Evolutionary conservation across 64 coral and sea anemone genomes (phyloP).

Genomic region (Stichodactyla mertensii): DNA sequence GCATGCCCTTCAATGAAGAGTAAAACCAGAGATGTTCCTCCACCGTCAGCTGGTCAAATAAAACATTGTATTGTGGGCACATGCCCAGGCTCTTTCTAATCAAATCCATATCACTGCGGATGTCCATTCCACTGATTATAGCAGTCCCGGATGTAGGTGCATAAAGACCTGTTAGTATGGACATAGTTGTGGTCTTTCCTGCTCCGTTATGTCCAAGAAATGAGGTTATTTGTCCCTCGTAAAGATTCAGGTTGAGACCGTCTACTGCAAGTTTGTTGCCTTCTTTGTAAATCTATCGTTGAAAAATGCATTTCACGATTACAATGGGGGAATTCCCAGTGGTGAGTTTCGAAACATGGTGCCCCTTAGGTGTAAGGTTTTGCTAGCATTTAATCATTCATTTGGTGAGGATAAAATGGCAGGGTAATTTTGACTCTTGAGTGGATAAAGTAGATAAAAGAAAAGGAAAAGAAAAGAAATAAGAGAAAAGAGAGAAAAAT

Average conservation of each 20-base stretch:
- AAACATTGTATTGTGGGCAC: constrained; percentile 96
- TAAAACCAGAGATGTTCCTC: constrained; percentile 97
- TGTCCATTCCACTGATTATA: constrained; percentile 79
- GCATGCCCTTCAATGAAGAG: constrained; percentile 81
- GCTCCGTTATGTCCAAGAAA: constrained; percentile 98
- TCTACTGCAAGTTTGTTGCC: constrained; percentile 93
- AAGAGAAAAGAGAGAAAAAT: too few relatives aligned
- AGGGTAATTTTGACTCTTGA: too few relatives aligned
- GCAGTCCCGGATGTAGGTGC: constrained; percentile 89
- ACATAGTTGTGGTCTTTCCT: constrained; percentile 98
- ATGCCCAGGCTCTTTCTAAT: constrained; percentile 92
- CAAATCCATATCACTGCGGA: constrained; percentile 72
- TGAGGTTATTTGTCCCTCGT: constrained; percentile 91
- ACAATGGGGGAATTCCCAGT: too few relatives aligned
- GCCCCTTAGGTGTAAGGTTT: too few relatives aligned
- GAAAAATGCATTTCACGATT: background rate
- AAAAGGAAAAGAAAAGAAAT: too few relatives aligned
- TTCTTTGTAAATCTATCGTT: constrained; percentile 76
- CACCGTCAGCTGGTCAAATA: constrained; percentile 92
- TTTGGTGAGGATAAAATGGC: too few relatives aligned
- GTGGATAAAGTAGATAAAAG: too few relatives aligned
- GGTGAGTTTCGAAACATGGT: too few relatives aligned
- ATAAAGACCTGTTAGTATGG: constrained; percentile 85
- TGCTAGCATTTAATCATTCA: too few relatives aligned
- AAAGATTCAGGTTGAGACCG: constrained; percentile 84